A percentile compares a stretch with the other conserved stretches of the same genome.
phyloP scores from a whole-genome alignment of 2,888 invertebrate genomes.

The Tachina fera region DNA sequence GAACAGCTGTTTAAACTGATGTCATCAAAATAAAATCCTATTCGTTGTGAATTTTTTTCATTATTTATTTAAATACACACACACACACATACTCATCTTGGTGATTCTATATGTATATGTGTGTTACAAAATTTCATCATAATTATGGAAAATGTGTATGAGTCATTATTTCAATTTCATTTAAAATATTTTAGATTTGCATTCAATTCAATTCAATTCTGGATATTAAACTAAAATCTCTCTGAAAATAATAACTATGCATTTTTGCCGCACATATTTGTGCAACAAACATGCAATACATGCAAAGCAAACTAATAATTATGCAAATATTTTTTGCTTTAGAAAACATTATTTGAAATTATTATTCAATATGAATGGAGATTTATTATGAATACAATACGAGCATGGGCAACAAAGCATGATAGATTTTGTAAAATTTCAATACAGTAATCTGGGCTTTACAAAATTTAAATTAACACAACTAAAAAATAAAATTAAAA shows the following conservation, averaged over 20 bases:
- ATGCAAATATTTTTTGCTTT: conserved; percentile 12
- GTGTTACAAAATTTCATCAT: not conserved
- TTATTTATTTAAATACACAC: not conserved
- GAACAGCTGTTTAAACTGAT: conserved; percentile 62
- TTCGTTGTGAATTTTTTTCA: not conserved
- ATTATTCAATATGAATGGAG: not conserved
- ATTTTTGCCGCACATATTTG: conserved; percentile 6
- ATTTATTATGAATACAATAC: not conserved
- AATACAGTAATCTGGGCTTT: not conserved
- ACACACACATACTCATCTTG: not conserved
- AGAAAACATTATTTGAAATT: conserved; percentile 1
- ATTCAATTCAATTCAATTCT: conserved; percentile 21
- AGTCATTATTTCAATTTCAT: conserved; percentile 24
- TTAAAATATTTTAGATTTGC: conserved; percentile 27
- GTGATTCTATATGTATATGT: not conserved
- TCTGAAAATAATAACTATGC: conserved; percentile 6
- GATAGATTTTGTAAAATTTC: not conserved
- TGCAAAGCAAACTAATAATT: conserved; percentile 12
- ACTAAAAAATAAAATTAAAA: no score
- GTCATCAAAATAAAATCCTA: conserved; percentile 37
- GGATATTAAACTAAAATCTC: conserved; percentile 3
- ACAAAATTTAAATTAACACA: no score
- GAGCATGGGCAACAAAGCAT: not conserved
- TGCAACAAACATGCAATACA: not conserved
- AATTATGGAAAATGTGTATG: conserved; percentile 8